Evolutionary conservation across 2,113 vertebrate genomes (phyloP).

Genomic region (Ailurus styani): DNA sequence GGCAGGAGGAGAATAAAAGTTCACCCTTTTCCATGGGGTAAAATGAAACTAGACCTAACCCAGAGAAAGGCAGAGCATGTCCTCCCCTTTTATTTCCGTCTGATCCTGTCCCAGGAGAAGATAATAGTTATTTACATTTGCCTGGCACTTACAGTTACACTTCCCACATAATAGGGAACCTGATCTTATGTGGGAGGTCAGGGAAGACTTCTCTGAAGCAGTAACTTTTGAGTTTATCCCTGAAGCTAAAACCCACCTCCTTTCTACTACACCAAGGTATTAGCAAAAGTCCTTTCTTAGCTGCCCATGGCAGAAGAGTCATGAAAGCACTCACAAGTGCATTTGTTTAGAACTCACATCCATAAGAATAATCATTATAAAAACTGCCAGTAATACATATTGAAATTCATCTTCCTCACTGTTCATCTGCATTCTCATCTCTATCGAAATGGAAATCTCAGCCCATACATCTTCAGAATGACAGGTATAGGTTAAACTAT

Average conservation of each 20-base stretch:
- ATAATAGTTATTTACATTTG: neutral
- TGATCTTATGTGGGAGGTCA: neutral
- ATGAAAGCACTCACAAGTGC: neutral
- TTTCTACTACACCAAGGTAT: neutral
- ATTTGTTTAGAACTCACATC: neutral
- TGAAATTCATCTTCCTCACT: neutral
- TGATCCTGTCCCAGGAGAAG: neutral
- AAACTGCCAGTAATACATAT: neutral
- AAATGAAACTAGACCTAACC: neutral
- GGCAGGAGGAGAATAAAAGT: neutral
- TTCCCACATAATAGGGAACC: neutral
- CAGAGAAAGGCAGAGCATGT: neutral
- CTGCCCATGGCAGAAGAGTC: neutral
- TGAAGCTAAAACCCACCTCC: neutral
- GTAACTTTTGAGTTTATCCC: neutral
- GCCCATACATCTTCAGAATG: neutral
- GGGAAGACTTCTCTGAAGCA: neutral
- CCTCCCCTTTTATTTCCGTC: neutral
- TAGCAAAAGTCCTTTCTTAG: neutral
- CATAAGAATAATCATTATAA: neutral
- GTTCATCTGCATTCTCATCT: neutral
- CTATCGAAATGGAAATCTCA: neutral
- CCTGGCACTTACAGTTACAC: neutral
- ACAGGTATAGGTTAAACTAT: neutral
- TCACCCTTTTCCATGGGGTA: neutral